Conservation (phyloP, 2,888 invertebrate species). For the Pomacea canaliculata region DNA sequence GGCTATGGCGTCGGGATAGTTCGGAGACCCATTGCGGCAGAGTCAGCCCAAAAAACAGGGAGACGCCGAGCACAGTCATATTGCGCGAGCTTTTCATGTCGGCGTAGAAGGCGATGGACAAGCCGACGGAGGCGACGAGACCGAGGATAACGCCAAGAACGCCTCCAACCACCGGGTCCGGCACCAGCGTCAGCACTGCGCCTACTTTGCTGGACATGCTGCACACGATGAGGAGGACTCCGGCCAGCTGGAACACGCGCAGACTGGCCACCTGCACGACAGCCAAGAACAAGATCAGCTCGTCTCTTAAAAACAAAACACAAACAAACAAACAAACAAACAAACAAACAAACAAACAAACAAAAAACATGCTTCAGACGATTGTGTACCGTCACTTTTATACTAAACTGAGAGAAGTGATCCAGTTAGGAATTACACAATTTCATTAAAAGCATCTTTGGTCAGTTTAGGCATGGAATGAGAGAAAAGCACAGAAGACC, state of each 20-base stretch:
- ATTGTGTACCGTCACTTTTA: too few relatives aligned
- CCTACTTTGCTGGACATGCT: constrained; percentile 71
- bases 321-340: too few relatives aligned
- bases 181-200: constrained; percentile 71
- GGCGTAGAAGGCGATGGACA: constrained; percentile 72
- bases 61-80: constrained; percentile 77
- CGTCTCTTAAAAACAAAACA: too few relatives aligned
- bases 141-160: constrained; percentile 61
- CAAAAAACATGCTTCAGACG: too few relatives aligned
- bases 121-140: constrained; percentile 63
- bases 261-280: constrained; percentile 69
- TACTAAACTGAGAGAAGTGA: too few relatives aligned
- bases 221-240: constrained; percentile 68
- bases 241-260: constrained; percentile 69
- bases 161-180: constrained; percentile 71
- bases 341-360: too few relatives aligned
- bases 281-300: background rate
- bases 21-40: constrained; percentile 61
- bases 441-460: too few relatives aligned
- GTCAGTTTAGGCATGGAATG: too few relatives aligned
- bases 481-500: too few relatives aligned
- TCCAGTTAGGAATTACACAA: too few relatives aligned
- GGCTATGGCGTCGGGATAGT: constrained; percentile 39
- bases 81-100: constrained; percentile 87
- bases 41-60: constrained; percentile 80